Conservation (phyloP, 1,140 invertebrate species). For the Papilio xuthus region DNA sequence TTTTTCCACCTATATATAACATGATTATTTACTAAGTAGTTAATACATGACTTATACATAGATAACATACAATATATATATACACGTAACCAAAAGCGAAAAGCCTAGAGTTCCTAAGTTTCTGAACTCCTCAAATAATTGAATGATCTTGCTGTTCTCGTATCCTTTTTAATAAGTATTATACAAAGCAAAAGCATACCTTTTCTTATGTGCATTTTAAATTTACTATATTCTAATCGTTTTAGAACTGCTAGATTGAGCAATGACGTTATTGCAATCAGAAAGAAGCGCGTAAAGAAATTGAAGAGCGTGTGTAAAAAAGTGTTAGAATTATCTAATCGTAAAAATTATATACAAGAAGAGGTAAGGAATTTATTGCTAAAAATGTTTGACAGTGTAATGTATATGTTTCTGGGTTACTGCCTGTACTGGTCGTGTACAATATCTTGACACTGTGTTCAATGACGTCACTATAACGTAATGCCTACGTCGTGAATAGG, state of each 20-base stretch:
- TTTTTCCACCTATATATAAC: neutral
- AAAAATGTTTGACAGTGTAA: neutral
- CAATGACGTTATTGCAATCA: constrained; percentile 57
- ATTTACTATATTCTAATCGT: constrained; percentile 25
- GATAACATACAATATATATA: neutral
- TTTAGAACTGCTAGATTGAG: constrained; percentile 61
- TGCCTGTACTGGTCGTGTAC: neutral
- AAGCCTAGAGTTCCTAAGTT: neutral
- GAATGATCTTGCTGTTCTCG: neutral
- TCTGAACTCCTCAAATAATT: neutral
- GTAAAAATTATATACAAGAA: constrained; percentile 48
- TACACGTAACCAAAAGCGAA: neutral
- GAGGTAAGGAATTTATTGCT: neutral
- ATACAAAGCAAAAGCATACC: neutral
- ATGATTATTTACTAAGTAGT: neutral
- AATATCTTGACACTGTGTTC: neutral
- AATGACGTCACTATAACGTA: neutral
- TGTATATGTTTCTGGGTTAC: neutral
- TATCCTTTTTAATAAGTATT: neutral
- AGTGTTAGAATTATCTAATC: constrained; percentile 66
- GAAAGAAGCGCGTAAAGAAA: constrained; percentile 64
- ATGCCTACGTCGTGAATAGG: too few relatives aligned
- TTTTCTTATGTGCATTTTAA: neutral
- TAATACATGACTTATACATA: neutral
- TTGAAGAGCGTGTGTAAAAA: constrained; percentile 65